Percentiles rank a stretch among this genome's conserved stretches.
phyloP scores from a whole-genome alignment of 2,888 invertebrate genomes.

The Drosophila rubida region DNA sequence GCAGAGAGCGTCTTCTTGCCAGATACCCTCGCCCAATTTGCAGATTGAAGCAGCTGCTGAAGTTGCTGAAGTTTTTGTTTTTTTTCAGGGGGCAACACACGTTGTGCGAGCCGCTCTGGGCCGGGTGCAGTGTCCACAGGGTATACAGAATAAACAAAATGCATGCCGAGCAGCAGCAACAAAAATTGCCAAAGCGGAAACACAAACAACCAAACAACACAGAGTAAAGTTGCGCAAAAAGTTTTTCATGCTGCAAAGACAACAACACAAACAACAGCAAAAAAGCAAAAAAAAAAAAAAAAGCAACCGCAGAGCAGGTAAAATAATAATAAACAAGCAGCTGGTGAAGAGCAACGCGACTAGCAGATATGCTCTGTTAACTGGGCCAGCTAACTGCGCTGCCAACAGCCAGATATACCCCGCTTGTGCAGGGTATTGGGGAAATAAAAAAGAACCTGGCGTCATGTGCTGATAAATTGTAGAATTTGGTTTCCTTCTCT shows the following conservation, averaged over 20 bases:
- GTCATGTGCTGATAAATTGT: conserved; percentile 57
- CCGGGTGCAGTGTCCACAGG: too few species aligned
- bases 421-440: conserved; percentile 25
- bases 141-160: conserved; percentile 37
- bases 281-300: not conserved
- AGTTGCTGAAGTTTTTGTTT: too few species aligned
- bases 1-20: not conserved
- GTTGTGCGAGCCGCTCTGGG: too few species aligned
- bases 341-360: not conserved
- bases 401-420: not conserved
- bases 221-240: conserved; percentile 29
- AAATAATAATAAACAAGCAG: conserved; percentile 29
- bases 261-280: not conserved
- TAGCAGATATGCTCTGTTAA: conserved; percentile 7
- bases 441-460: not conserved
- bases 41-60: too few species aligned
- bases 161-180: conserved; percentile 21
- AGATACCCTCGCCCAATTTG: too few species aligned
- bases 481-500: conserved; percentile 27
- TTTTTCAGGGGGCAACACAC: too few species aligned
- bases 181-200: conserved; percentile 16
- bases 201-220: conserved; percentile 15
- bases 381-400: not conserved
- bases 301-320: conserved; percentile 37
- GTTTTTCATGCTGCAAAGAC: conserved; percentile 29